Conservation (phyloP, 2,888 invertebrate genomes). For the Scotopteryx bipunctaria region DNA sequence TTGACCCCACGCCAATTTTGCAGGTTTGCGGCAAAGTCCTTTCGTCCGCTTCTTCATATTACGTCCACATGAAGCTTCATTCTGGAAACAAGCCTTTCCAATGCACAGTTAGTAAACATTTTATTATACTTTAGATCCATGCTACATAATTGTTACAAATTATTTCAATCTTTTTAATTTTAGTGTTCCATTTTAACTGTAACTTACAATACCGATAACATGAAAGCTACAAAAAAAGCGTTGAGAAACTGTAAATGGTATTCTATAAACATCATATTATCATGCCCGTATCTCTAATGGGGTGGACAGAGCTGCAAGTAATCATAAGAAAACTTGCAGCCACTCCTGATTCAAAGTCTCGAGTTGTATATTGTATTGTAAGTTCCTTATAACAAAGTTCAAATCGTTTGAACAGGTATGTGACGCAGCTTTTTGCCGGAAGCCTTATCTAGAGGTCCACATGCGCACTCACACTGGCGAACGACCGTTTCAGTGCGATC, state of each 20-base stretch:
- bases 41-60: constrained; percentile 90
- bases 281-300: no score
- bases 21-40: constrained; percentile 89
- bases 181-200: no score
- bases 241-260: no score
- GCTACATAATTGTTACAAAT: background rate
- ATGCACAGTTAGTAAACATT: constrained; percentile 83
- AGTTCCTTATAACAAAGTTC: constrained; percentile 14
- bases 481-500: constrained; percentile 88
- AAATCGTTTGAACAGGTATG: constrained; percentile 75
- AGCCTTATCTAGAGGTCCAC: constrained; percentile 91
- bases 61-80: constrained; percentile 92
- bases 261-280: no score
- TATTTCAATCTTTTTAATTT: background rate
- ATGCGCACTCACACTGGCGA: constrained; percentile 92
- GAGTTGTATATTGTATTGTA: no score
- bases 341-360: no score
- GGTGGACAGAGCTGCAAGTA: no score
- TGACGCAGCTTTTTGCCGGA: constrained; percentile 91
- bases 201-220: no score
- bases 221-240: no score
- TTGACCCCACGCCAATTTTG: constrained; percentile 36
- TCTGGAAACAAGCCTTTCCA: constrained; percentile 91
- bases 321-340: no score
- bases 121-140: constrained; percentile 15